Evolutionary conservation across 2,797 vertebrate species (phyloP).

Genomic region (Phoxinus dragarum): DNA sequence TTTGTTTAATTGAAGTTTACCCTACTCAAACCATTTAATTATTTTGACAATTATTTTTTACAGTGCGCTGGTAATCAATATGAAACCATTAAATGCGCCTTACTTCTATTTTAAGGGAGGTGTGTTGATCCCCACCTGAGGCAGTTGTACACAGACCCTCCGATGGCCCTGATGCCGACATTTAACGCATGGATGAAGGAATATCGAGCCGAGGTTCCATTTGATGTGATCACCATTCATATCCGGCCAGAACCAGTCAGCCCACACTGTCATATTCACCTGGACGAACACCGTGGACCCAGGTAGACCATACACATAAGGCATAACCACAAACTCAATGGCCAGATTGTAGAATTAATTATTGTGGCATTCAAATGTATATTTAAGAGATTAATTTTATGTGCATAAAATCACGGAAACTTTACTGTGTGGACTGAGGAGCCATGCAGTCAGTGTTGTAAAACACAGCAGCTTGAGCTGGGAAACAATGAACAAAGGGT

Average conservation of each 20-base stretch:
- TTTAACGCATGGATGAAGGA: slow-evolving; percentile 88
- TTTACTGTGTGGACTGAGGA: not conserved
- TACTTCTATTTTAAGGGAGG: slow-evolving; percentile 69
- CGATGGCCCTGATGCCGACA: slow-evolving; percentile 83
- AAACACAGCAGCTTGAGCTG: slow-evolving; percentile 1
- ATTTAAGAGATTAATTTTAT: not conserved
- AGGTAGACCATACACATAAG: slow-evolving; percentile 77
- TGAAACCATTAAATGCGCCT: not conserved
- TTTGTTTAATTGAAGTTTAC: too few species aligned
- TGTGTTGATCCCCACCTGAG: slow-evolving; percentile 83
- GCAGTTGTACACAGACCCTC: slow-evolving; percentile 88
- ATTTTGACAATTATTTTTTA: too few species aligned
- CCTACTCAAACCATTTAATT: too few species aligned
- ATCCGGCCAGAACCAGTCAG: slow-evolving; percentile 84
- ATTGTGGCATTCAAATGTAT: not conserved
- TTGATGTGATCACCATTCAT: slow-evolving; percentile 85
- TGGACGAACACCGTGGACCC: slow-evolving; percentile 85
- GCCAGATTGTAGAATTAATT: not conserved
- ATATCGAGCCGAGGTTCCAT: slow-evolving; percentile 89
- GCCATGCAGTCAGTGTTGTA: not conserved
- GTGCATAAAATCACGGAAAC: not conserved
- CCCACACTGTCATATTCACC: slow-evolving; percentile 80
- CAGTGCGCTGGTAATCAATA: not conserved
- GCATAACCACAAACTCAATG: not conserved
- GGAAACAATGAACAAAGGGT: slow-evolving; percentile 49